Percentiles rank a stretch among this genome's conserved stretches.
phyloP scores from a whole-genome alignment of 2,888 invertebrate species.

The Epirrhoe tristata region DNA sequence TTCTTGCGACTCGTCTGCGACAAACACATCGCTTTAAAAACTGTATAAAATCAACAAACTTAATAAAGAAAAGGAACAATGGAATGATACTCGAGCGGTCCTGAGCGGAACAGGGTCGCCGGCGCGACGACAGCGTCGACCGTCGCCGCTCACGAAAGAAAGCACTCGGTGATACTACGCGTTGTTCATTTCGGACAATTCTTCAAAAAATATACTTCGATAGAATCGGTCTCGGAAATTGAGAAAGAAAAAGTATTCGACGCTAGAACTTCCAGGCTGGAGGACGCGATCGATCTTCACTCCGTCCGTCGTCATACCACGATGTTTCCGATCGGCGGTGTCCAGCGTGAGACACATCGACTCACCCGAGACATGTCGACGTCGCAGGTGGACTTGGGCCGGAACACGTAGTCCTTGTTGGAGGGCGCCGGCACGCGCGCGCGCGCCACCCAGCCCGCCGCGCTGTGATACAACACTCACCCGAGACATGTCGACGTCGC shows the following conservation, averaged over 20 bases:
- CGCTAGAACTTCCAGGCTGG: no score
- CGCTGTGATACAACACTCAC: no score
- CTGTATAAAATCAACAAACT: not conserved
- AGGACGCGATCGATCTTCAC: no score
- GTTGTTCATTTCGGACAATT: no score
- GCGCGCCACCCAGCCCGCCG: slow-evolving; percentile 97
- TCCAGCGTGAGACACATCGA: no score
- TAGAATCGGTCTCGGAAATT: no score
- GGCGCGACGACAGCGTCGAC: not conserved
- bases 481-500: slow-evolving; percentile 94
- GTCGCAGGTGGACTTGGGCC: slow-evolving; percentile 96
- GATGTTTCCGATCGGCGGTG: no score
- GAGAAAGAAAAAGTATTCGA: no score
- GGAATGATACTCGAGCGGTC: not conserved
- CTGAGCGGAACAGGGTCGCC: not conserved
- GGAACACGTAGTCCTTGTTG: slow-evolving; percentile 97
- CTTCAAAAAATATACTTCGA: no score
- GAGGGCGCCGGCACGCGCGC: slow-evolving; percentile 98
- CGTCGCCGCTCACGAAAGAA: no score
- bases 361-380: slow-evolving; percentile 93
- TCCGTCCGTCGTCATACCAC: no score
- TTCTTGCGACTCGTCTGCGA: slow-evolving; percentile 91
- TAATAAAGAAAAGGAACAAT: not conserved
- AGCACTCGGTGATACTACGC: no score
- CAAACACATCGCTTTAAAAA: not conserved